Evolutionary conservation across 2,113 vertebrate genomes (phyloP).

Genomic region (Ibidorhyncha struthersii): DNA sequence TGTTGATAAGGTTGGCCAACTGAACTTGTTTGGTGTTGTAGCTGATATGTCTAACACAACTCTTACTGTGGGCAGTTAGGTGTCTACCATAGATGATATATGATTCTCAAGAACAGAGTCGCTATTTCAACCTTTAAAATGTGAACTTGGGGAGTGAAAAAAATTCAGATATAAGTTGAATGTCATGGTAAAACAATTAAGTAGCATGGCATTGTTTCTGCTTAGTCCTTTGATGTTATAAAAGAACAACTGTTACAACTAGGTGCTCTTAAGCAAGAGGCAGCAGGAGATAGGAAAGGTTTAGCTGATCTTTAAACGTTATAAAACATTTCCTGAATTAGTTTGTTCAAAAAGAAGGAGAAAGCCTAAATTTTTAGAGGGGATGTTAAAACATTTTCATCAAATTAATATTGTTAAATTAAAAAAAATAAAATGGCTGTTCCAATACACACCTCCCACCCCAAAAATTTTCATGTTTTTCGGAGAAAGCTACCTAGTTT

Average conservation of each 20-base stretch:
- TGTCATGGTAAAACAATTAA: neutral
- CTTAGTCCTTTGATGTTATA: neutral
- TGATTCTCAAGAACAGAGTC: neutral
- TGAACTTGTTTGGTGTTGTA: neutral
- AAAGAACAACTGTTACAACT: neutral
- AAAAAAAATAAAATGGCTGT: rapidly evolving
- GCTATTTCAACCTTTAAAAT: neutral
- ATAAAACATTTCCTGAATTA: neutral
- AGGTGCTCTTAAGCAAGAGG: neutral
- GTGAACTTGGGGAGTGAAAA: neutral
- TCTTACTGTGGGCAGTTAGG: neutral
- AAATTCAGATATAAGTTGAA: neutral
- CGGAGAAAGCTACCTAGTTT: neutral
- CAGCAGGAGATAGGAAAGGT: neutral
- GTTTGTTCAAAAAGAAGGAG: neutral
- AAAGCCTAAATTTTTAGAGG: neutral
- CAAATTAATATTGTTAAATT: neutral
- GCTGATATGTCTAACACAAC: neutral
- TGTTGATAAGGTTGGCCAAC: neutral
- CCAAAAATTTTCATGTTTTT: neutral
- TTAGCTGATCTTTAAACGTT: neutral
- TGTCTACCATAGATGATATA: neutral
- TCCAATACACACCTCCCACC: neutral
- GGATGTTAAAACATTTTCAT: neutral
- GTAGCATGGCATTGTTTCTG: neutral